phyloP scores from a whole-genome alignment of 1,140 invertebrate genomes.

The Rhyzopertha dominica region DNA sequence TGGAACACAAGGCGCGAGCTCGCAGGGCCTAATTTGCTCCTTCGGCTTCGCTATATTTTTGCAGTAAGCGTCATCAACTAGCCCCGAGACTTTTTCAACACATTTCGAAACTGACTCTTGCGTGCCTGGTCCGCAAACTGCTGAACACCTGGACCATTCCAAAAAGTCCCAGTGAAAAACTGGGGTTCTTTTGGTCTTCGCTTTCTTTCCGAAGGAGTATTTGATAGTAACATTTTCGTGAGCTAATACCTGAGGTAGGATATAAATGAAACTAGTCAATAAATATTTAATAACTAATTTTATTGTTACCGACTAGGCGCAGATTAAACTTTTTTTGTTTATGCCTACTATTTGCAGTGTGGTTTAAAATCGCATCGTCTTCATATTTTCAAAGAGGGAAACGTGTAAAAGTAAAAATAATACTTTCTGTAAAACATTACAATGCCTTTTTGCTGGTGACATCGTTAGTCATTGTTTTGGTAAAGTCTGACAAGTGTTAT shows the following conservation, averaged over 20 bases:
- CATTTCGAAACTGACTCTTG: conserved; percentile 37
- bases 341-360: too few relatives aligned
- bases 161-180: conserved; percentile 43
- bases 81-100: conserved; percentile 36
- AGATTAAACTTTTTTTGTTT: too few relatives aligned
- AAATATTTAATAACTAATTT: too few relatives aligned
- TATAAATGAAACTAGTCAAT: too few relatives aligned
- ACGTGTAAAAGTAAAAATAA: too few relatives aligned
- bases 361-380: too few relatives aligned
- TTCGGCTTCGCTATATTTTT: conserved; percentile 28
- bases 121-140: conserved; percentile 51
- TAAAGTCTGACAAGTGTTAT: too few relatives aligned
- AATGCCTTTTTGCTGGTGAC: too few relatives aligned
- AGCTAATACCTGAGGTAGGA: conserved; percentile 30
- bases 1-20: conserved; percentile 36
- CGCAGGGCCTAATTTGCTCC: conserved; percentile 37
- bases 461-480: too few relatives aligned
- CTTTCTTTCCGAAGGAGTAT: conserved; percentile 34
- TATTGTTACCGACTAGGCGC: too few relatives aligned
- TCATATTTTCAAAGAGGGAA: too few relatives aligned
- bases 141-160: conserved; percentile 49
- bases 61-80: conserved; percentile 41
- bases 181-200: conserved; percentile 13
- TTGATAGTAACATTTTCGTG: conserved; percentile 37
- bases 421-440: too few relatives aligned